These are phyloP conservation scores for Eleginops maclovinus DNA, from an alignment of 2,113 vertebrate species.

Conservation along the genomic window DNA sequence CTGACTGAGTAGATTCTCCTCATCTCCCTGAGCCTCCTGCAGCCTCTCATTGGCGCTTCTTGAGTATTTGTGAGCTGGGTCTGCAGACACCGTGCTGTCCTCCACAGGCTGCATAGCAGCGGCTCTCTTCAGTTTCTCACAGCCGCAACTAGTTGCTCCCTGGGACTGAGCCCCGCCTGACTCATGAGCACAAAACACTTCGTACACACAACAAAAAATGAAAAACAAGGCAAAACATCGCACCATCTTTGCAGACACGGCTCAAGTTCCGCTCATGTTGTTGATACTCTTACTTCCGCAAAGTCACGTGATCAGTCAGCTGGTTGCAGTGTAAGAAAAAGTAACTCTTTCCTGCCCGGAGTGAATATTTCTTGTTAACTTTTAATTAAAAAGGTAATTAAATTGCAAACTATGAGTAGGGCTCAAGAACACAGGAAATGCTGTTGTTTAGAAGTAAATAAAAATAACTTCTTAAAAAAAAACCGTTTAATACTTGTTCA, in stretches of 20 bases:
- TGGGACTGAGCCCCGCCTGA: slow-evolving; percentile 37
- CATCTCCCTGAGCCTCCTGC: background rate
- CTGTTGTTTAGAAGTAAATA: background rate
- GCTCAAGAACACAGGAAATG: background rate
- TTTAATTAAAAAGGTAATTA: background rate
- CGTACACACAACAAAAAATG: background rate
- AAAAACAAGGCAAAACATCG: slow-evolving; percentile 30
- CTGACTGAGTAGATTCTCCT: slow-evolving; percentile 31
- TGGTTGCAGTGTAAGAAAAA: slow-evolving; percentile 8
- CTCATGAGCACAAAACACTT: slow-evolving; percentile 5
- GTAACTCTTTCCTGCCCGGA: slow-evolving; percentile 53
- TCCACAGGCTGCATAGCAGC: slow-evolving; percentile 7
- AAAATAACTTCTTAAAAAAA: background rate
- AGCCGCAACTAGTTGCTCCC: slow-evolving; percentile 76
- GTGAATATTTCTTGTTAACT: background rate
- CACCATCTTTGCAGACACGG: slow-evolving; percentile 4
- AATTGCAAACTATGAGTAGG: background rate
- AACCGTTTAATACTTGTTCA: background rate
- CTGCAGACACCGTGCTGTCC: slow-evolving; percentile 1
- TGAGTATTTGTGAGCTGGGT: slow-evolving; percentile 76
- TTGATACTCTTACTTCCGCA: slow-evolving; percentile 50
- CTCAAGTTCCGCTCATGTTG: background rate
- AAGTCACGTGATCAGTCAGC: slow-evolving; percentile 81
- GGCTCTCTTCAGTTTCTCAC: slow-evolving; percentile 74
- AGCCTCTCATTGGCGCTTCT: slow-evolving; percentile 47